Evolutionary conservation across 2,113 vertebrate species (phyloP).

Genomic region (Paratilapia polleni): DNA sequence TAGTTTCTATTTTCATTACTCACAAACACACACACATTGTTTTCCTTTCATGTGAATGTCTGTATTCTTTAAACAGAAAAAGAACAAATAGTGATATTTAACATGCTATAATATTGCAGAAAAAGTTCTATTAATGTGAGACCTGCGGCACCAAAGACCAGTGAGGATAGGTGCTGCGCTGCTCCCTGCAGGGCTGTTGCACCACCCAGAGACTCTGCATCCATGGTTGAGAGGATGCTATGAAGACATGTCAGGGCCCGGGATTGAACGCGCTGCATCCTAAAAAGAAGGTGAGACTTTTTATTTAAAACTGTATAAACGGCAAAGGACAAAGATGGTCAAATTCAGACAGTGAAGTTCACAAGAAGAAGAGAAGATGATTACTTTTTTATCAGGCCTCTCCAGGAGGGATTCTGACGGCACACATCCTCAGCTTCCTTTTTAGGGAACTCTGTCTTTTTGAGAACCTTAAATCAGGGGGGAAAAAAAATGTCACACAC

Average conservation of each 20-base stretch:
- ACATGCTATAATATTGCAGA: background rate
- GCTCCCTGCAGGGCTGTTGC: conserved; percentile 86
- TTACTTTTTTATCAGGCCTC: conserved; percentile 91
- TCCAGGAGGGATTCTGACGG: conserved; percentile 84
- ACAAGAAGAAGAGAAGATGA: background rate
- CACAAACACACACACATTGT: background rate
- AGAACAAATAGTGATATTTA: background rate
- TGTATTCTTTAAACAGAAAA: background rate
- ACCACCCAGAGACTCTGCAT: conserved; percentile 90
- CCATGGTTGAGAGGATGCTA: conserved; percentile 90
- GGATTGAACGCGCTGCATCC: conserved; percentile 89
- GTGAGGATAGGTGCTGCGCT: conserved; percentile 88
- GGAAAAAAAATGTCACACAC: background rate
- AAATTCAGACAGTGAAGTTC: background rate
- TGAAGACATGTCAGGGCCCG: conserved; percentile 93
- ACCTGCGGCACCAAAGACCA: conserved; percentile 89
- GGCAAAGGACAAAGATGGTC: background rate
- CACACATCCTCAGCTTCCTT: conserved; percentile 85
- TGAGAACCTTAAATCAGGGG: conserved; percentile 84
- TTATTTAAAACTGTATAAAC: background rate
- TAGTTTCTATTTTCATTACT: background rate
- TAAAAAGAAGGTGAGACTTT: conserved; percentile 56
- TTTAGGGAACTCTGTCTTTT: conserved; percentile 90
- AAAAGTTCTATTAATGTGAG: conserved; percentile 11
- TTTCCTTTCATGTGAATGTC: background rate